Base-by-base conservation (phyloP, 2,888 invertebrate genomes). In the Sphaerophoria taeniata region DNA sequence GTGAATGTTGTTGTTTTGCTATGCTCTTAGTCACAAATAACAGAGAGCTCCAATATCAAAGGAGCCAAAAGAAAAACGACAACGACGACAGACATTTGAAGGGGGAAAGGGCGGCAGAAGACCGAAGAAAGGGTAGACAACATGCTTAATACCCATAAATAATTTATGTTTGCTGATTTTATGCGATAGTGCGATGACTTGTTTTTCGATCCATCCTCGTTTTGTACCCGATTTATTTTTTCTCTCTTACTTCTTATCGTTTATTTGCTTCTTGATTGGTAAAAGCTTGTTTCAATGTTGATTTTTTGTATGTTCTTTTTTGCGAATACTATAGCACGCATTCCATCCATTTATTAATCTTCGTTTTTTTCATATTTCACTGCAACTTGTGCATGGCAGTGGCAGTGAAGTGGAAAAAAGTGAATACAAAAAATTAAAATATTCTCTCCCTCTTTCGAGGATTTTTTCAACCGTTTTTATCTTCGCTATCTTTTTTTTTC, bases 151-250 rank as follows among this genome's bases (percentile, higher is more conserved):
- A 69, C 80, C 65, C 69, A 83, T 83, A 82, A 82, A 69, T 82
- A 55, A 78, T 70, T 70, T 78, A 78, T 83, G 78, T 74, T 83
- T 78, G 63, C 73, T 70, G 78, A 77, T 82, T 78, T 83, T 63
- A 61, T 82, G 70, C 83, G 56, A 78, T 81, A 81, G 81, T 81
- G 65, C 80, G 63, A 74, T 82, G 77, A 78, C 78, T 78, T 65
- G 78, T 70, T 65, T 69, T 78, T 31, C 78, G 73, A 78, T 65
- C 78, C 73, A 73, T 83, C 63, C 51, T 63, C 47, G 34, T 14
- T 39, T 33, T 43, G 16, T 12, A 16, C 36, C 49, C 16, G 31
- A 11, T 36, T 43, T 56, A 9, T 24, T 24, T 69, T 36, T 49
- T 14, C 58, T 58, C 58, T 58, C 11, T 16, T 34, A 11, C 72